These are phyloP conservation scores for Solenopsis fugax DNA, from an alignment of 1,140 invertebrate species.

Conservation along the genomic window DNA sequence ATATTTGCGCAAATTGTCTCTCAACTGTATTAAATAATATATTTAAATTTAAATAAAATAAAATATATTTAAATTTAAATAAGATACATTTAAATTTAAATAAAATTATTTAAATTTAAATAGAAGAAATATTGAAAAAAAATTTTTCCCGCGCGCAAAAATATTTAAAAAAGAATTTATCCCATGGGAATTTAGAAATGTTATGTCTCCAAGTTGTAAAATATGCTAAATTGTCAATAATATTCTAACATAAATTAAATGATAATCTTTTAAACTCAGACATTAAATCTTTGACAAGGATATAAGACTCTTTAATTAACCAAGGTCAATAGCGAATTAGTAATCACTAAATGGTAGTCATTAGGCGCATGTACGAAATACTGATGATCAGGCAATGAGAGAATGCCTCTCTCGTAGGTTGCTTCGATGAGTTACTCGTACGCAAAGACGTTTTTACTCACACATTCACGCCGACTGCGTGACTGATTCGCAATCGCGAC, in stretches of 20 bases:
- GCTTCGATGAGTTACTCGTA: conserved; percentile 60
- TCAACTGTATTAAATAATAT: no score
- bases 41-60: no score
- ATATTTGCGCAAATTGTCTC: no score
- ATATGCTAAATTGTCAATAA: neutral
- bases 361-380: conserved; percentile 69
- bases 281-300: neutral
- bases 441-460: conserved; percentile 38
- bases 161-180: no score
- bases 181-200: neutral
- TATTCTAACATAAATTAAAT: no score
- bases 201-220: neutral
- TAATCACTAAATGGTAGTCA: conserved; percentile 68
- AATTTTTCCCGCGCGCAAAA: no score
- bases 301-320: conserved; percentile 65
- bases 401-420: conserved; percentile 33
- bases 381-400: conserved; percentile 56
- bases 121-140: neutral
- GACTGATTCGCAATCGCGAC: conserved; percentile 83
- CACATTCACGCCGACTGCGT: conserved; percentile 46
- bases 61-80: no score
- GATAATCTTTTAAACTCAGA: neutral
- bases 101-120: no score
- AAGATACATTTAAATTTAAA: no score
- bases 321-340: conserved; percentile 70